Conservation (phyloP, 2,113 vertebrate species). For the Malurus alboscapulatus region DNA sequence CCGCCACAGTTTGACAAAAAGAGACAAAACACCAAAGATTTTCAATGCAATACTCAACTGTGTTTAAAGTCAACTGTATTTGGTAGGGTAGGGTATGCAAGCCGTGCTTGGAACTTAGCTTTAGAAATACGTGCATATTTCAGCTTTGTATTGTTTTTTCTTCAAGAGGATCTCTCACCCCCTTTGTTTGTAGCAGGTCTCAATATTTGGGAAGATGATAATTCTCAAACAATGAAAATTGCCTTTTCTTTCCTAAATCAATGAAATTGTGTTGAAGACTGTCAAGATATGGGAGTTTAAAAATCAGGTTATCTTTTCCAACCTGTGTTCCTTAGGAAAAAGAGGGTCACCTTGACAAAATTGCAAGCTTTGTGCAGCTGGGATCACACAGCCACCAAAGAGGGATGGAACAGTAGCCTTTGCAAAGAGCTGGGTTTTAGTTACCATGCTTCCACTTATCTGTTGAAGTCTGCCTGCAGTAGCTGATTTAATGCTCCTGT, state of each 20-base stretch:
- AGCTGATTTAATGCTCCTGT: background rate
- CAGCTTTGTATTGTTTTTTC: background rate
- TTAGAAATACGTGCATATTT: background rate
- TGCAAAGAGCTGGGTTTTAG: background rate
- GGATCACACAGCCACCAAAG: background rate
- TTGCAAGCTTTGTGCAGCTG: background rate
- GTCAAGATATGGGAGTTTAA: background rate
- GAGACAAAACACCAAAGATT: background rate
- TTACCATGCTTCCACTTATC: accelerated
- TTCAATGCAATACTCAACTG: background rate
- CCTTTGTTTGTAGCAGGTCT: background rate
- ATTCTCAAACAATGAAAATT: background rate
- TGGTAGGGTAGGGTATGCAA: background rate
- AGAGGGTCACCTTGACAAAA: background rate
- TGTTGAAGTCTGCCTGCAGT: background rate
- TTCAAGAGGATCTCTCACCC: background rate
- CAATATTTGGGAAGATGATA: background rate
- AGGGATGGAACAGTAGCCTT: background rate
- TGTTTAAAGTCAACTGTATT: background rate
- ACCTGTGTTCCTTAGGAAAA: background rate
- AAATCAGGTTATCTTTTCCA: background rate
- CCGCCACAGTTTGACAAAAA: background rate
- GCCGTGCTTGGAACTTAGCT: background rate
- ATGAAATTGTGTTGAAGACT: background rate
- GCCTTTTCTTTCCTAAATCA: background rate